These are phyloP conservation scores for Eupithecia inturbata DNA, from an alignment of 2,888 invertebrate genomes.

Conservation along the genomic window DNA sequence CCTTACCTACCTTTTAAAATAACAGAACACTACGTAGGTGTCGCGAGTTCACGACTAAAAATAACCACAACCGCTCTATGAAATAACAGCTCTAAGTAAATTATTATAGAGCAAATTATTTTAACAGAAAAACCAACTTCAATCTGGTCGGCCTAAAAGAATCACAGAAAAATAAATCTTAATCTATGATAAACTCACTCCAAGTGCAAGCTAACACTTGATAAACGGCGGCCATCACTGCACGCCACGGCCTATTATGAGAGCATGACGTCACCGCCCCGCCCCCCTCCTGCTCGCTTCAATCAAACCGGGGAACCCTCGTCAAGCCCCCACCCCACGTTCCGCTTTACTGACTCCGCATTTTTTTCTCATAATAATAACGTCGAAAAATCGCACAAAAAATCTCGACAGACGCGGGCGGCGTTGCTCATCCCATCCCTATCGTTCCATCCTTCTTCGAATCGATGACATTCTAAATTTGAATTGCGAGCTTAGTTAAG, in stretches of 20 bases:
- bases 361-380: constrained; percentile 84
- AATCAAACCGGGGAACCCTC: constrained; percentile 83
- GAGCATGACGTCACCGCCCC: constrained; percentile 84
- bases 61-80: not conserved
- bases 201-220: constrained; percentile 77
- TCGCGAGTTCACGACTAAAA: not conserved
- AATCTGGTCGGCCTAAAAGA: not conserved
- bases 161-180: constrained; percentile 35
- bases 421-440: constrained; percentile 74
- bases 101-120: not conserved
- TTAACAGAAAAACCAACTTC: not conserved
- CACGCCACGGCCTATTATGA: constrained; percentile 82
- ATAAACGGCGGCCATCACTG: constrained; percentile 84
- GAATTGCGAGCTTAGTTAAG: constrained; percentile 41
- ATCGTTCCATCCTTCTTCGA: constrained; percentile 66
- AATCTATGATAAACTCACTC: constrained; percentile 53
- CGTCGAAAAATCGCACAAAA: constrained; percentile 83
- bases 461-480: constrained; percentile 69
- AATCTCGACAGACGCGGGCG: constrained; percentile 78
- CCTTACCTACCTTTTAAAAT: not conserved
- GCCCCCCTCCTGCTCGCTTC: constrained; percentile 81
- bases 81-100: not conserved
- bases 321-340: constrained; percentile 82
- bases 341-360: constrained; percentile 83
- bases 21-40: not conserved